Conservation (phyloP, 2,113 vertebrate species). For the Ictidomys tridecemlineatus region DNA sequence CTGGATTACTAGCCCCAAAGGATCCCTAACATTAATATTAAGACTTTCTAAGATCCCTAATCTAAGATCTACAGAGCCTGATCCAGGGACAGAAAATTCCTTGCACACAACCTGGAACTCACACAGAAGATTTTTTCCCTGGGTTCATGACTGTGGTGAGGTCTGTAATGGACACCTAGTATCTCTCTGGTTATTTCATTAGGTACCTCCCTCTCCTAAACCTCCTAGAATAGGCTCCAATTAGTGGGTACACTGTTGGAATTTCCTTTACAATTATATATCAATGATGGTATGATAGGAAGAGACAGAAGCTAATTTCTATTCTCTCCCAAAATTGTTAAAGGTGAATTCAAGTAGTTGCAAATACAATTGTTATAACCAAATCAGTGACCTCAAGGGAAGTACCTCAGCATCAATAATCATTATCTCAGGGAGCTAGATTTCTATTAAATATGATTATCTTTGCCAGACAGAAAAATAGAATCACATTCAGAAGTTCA, state of each 20-base stretch:
- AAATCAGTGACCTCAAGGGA: not conserved
- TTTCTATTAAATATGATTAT: not conserved
- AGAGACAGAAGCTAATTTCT: not conserved
- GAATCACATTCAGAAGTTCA: not conserved
- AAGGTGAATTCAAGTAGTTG: not conserved
- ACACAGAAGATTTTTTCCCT: not conserved
- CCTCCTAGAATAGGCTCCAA: not conserved
- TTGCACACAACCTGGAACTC: not conserved
- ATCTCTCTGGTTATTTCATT: not conserved
- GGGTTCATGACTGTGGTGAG: too few species aligned
- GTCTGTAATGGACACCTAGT: not conserved
- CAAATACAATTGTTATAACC: not conserved
- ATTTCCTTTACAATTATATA: not conserved
- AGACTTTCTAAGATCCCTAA: not conserved
- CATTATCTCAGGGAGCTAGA: not conserved
- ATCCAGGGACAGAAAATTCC: too few species aligned
- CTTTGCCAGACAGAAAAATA: not conserved
- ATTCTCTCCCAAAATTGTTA: not conserved
- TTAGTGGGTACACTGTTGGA: not conserved
- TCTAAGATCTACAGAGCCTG: not conserved
- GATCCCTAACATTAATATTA: not conserved
- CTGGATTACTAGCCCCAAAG: not conserved
- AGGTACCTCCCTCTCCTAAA: not conserved
- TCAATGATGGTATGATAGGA: not conserved
- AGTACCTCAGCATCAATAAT: not conserved